Conservation (phyloP, 2,797 vertebrate species). For the Tinamus major region DNA sequence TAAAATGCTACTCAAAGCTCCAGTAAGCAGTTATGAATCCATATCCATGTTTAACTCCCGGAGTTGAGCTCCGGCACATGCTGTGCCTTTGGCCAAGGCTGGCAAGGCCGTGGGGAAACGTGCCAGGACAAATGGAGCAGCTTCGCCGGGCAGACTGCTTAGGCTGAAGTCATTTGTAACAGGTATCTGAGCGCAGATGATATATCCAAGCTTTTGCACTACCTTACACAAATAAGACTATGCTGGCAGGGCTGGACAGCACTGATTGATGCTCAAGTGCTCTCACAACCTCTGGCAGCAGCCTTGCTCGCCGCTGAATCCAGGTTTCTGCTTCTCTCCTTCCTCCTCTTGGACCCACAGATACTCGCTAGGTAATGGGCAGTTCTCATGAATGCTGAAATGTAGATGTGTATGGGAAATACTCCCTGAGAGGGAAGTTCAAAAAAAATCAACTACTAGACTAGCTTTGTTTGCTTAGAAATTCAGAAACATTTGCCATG, state of each 20-base stretch:
- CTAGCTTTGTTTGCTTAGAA: not conserved
- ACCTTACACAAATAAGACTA: not conserved
- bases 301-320: not conserved
- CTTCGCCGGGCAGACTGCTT: not conserved
- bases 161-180: not conserved
- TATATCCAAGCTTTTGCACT: not conserved
- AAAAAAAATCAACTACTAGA: not conserved
- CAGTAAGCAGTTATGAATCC: not conserved
- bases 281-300: not conserved
- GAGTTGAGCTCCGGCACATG: not conserved
- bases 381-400: not conserved
- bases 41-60: not conserved
- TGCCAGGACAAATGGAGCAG: not conserved
- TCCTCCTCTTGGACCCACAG: rapidly evolving
- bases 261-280: not conserved
- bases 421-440: not conserved
- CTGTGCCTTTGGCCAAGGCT: not conserved
- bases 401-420: rapidly evolving
- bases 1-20: not conserved
- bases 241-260: not conserved
- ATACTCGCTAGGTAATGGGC: rapidly evolving
- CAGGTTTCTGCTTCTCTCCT: not conserved
- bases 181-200: not conserved
- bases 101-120: not conserved
- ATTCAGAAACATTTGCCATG: not conserved